These are phyloP conservation scores for Leptopilina myrica DNA, from an alignment of 2,888 invertebrate genomes.

Conservation along the genomic window DNA sequence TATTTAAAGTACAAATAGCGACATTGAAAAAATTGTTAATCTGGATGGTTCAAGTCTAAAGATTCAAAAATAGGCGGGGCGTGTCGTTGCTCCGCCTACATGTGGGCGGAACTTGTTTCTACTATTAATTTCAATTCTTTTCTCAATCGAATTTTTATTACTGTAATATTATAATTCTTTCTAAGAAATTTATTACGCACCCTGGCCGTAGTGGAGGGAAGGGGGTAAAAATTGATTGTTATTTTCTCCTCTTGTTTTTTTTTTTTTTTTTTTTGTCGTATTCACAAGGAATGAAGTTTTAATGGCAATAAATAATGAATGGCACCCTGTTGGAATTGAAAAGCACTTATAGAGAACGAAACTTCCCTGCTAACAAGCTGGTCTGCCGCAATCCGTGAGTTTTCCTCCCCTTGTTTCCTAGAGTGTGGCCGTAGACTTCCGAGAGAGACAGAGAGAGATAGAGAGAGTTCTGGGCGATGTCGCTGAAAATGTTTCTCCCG, in stretches of 20 bases:
- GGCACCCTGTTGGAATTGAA: constrained; percentile 75
- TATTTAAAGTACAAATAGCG: too few species aligned
- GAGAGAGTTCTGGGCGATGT: constrained; percentile 70
- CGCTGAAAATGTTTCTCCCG: constrained; percentile 70
- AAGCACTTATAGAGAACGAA: constrained; percentile 76
- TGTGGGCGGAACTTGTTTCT: too few species aligned
- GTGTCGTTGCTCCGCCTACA: too few species aligned
- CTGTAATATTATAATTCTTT: background rate
- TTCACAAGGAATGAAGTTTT: constrained; percentile 13
- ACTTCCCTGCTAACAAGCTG: constrained; percentile 77
- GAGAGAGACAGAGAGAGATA: constrained; percentile 52
- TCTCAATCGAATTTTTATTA: too few species aligned
- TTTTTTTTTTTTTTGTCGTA: background rate
- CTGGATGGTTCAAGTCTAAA: too few species aligned
- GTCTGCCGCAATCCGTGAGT: constrained; percentile 75
- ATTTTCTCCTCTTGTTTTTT: too few species aligned
- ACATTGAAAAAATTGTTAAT: too few species aligned
- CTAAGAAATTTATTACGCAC: background rate
- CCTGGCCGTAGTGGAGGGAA: background rate
- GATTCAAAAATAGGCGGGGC: too few species aligned
- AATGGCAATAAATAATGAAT: constrained; percentile 52
- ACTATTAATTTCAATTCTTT: too few species aligned
- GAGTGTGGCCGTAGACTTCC: constrained; percentile 70
- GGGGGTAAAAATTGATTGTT: background rate
- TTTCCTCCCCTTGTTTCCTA: constrained; percentile 72